phyloP scores from a whole-genome alignment of 37 sponge, comb jelly and placozoan genomes.

The Chondrosia reniformis region DNA sequence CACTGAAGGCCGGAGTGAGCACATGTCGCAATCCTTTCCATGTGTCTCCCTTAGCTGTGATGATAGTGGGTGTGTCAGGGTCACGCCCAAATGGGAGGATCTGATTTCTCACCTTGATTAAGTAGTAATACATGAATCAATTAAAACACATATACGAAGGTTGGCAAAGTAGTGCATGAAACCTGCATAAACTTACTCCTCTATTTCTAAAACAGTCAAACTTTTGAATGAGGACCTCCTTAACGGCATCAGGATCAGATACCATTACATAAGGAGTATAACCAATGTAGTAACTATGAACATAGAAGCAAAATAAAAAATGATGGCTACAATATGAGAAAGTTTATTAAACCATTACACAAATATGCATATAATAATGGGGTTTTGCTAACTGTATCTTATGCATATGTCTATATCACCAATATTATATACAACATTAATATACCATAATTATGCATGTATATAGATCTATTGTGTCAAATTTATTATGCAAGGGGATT shows the following conservation, averaged over 20 bases:
- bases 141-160: neutral
- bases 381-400: too few relatives aligned
- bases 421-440: neutral
- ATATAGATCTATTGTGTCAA: neutral
- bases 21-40: conserved; percentile 6
- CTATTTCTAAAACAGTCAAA: conserved; percentile 4
- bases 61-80: conserved; percentile 13
- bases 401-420: too few relatives aligned
- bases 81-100: neutral
- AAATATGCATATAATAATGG: too few relatives aligned
- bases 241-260: neutral
- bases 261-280: conserved; percentile 13
- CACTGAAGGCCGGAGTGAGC: conserved; percentile 7
- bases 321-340: too few relatives aligned
- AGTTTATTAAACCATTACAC: neutral
- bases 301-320: neutral
- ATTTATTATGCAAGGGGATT: too few relatives aligned
- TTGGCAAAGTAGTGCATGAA: neutral
- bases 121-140: neutral
- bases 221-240: conserved; percentile 11
- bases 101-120: neutral
- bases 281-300: conserved; percentile 5
- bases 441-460: neutral
- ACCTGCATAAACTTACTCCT: neutral
- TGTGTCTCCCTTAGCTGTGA: neutral